These are phyloP conservation scores for Rhagoletis pomonella DNA, from an alignment of 1,140 invertebrate genomes.

Conservation along the genomic window DNA sequence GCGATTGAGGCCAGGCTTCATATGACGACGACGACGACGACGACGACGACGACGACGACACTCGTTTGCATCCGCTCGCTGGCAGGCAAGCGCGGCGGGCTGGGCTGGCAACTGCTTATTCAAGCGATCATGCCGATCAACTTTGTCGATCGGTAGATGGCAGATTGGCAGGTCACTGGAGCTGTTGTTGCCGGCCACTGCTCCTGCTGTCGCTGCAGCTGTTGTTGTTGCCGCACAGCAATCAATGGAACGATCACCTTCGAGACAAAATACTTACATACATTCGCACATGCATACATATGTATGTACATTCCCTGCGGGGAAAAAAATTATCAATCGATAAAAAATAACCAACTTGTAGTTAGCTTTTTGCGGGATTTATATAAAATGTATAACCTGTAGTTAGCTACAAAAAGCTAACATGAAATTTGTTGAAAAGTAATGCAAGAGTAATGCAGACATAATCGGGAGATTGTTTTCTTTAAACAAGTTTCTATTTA, in stretches of 20 bases:
- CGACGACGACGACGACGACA: background rate
- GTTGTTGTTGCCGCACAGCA: background rate
- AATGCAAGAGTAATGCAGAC: too few species aligned
- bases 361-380: background rate
- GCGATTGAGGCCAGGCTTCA: background rate
- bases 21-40: background rate
- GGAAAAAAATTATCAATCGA: too few species aligned
- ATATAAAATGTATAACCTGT: too few species aligned
- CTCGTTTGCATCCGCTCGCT: constrained; percentile 45
- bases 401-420: too few species aligned
- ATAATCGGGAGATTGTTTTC: too few species aligned
- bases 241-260: constrained; percentile 47
- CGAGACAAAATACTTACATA: constrained; percentile 42
- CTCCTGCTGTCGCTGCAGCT: constrained; percentile 6
- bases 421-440: too few species aligned
- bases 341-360: background rate
- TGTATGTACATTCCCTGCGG: background rate
- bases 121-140: constrained; percentile 42
- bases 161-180: constrained; percentile 48
- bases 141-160: constrained; percentile 50
- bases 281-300: background rate
- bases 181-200: constrained; percentile 23
- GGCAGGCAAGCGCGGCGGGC: constrained; percentile 5
- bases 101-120: background rate
- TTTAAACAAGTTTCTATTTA: too few species aligned